Evolutionary conservation across 2,888 invertebrate species (phyloP).

Genomic region (Dynastes tityus): DNA sequence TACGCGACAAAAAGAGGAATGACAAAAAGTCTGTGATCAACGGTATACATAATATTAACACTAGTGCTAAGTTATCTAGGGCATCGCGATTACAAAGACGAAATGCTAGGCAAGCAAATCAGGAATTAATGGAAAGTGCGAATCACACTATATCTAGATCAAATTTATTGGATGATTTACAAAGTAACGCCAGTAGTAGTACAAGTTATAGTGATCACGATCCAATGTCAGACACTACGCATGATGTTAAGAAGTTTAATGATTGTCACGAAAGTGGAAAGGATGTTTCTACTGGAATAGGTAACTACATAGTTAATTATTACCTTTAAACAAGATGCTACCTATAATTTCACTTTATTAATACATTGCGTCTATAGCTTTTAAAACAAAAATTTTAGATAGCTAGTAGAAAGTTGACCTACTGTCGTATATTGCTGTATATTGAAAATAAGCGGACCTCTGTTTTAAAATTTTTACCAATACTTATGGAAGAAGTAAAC

Average conservation of each 20-base stretch:
- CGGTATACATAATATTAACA: conserved; percentile 50
- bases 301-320: not conserved
- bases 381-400: not conserved
- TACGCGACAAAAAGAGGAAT: conserved; percentile 51
- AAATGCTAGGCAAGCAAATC: conserved; percentile 67
- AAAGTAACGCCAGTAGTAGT: conserved; percentile 71
- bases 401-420: too few relatives aligned
- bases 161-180: conserved; percentile 69
- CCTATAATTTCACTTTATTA: too few relatives aligned
- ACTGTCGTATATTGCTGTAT: too few relatives aligned
- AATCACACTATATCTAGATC: conserved; percentile 65
- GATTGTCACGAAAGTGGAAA: conserved; percentile 69
- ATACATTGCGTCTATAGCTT: not conserved
- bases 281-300: conserved; percentile 56
- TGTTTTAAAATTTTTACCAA: too few relatives aligned
- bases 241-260: conserved; percentile 68
- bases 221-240: conserved; percentile 68
- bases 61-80: conserved; percentile 63
- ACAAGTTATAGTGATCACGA: conserved; percentile 70
- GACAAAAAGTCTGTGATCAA: conserved; percentile 62
- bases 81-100: conserved; percentile 68
- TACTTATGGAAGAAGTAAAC: too few relatives aligned
- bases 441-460: too few relatives aligned
- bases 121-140: conserved; percentile 66
- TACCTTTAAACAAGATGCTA: too few relatives aligned